Evolutionary conservation across 1,140 invertebrate species (phyloP), one percentile per base, ranked within the genome.

Genomic region (Heliconius himera): DNA sequence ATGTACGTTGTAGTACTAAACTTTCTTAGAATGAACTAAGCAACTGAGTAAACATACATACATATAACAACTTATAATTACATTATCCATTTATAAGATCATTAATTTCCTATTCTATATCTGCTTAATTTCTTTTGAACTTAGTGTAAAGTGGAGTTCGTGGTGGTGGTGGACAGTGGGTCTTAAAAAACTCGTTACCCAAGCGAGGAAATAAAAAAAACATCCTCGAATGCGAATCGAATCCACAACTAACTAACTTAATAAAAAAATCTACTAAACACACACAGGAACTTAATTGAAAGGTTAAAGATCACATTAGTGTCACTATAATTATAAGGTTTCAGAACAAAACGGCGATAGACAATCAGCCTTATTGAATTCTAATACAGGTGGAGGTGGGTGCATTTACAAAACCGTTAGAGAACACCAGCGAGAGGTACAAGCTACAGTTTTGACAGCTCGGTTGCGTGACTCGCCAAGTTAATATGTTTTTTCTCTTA

Each of bases 401-500:
- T 78, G 77, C 81, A 83, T 78, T 84, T 79, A 82, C 80, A 74
- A 77, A 81, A 84, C 81, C 84, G 83, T 83, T 87, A 87, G 74
- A 81, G 77, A 82, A 88, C 76, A 79, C 74, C 80, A 84, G 84
- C 85, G 85, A 89, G 87, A 87, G 33, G 33, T 36, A 36, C 33
- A 8, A 36, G 87, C 79, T 81, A 79, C 70, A 84, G 82, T 90
- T 90, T 88, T 87, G 90, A 90, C 89, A 87, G 89, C 81, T 87
- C 82, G 74, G 76, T 74, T 91, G 90, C 91, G 90, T 92, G 91
- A 91, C 89, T 85, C 86, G 84, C 80, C 84, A 81, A 81, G 81
- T 79, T 89, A 87, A 87, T 87, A 84, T 66, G 76, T 84, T 87
- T 92, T 91, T 91, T 89, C 88, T 82, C 78, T 77, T 76, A 82